Conservation (phyloP, 2,797 vertebrate genomes). For the Nannoperca australis region DNA sequence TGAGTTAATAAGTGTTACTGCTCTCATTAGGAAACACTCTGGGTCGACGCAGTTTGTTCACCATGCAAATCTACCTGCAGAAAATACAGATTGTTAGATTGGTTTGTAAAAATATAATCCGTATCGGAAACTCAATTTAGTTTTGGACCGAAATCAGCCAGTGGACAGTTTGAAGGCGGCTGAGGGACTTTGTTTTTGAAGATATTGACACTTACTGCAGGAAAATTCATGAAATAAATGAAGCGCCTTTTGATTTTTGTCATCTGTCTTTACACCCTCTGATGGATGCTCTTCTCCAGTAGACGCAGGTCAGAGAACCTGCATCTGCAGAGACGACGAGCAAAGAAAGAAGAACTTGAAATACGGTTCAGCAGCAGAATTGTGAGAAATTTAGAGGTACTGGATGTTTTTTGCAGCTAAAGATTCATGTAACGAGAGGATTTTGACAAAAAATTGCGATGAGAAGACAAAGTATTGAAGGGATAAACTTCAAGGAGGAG, state of each 20-base stretch:
- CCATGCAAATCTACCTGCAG: too few species aligned
- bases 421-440: neutral
- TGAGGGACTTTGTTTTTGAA: neutral
- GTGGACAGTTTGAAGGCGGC: neutral
- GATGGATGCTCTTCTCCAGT: slow-evolving; percentile 5
- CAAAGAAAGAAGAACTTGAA: neutral
- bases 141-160: neutral
- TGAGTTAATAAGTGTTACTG: neutral
- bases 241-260: neutral
- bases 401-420: neutral
- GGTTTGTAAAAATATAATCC: neutral
- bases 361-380: neutral
- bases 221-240: too few species aligned
- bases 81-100: neutral
- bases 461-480: neutral
- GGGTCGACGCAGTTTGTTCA: neutral
- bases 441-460: neutral
- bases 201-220: neutral
- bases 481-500: neutral
- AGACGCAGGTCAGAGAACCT: slow-evolving; percentile 40
- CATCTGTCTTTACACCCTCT: neutral
- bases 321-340: slow-evolving; percentile 5
- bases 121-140: neutral
- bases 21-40: neutral
- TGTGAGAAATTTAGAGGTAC: neutral